A percentile compares a stretch with the other conserved stretches of the same genome.
Conservation (phyloP, 2,888 invertebrate species). For the Nysson spinosus region DNA sequence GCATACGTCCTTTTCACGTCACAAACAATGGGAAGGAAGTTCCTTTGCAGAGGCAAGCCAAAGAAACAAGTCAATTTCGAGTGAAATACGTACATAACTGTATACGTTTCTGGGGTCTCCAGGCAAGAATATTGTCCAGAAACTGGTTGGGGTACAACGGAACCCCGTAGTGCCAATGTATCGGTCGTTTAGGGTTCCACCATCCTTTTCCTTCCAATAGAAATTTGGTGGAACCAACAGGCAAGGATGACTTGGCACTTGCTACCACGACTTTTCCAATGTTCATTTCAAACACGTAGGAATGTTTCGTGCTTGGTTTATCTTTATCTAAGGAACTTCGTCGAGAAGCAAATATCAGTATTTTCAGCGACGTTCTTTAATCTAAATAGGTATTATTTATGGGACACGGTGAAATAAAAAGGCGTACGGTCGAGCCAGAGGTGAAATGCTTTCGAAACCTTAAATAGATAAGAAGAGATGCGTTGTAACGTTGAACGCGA, state of each 20-base stretch:
- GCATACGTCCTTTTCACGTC: conserved; percentile 33
- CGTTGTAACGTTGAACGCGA: conserved; percentile 32
- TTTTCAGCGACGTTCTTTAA: conserved; percentile 1
- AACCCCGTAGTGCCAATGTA: conserved; percentile 50
- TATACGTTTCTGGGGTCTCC: conserved; percentile 29
- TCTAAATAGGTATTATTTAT: conserved; percentile 5
- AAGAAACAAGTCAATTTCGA: conserved; percentile 46
- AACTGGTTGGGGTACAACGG: conserved; percentile 37
- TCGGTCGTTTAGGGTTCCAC: conserved; percentile 33
- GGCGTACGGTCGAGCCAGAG: neutral
- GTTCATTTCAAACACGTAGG: conserved; percentile 28
- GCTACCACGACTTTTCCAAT: conserved; percentile 17
- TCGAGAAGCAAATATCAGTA: neutral
- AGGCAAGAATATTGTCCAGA: conserved; percentile 34
- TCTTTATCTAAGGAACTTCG: conserved; percentile 28
- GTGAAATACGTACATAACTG: conserved; percentile 49
- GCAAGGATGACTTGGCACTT: conserved; percentile 31
- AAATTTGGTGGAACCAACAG: neutral
- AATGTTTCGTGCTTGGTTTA: conserved; percentile 6
- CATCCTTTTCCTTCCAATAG: neutral
- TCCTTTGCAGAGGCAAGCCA: conserved; percentile 19
- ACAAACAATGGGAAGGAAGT: conserved; percentile 58
- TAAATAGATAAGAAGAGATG: conserved; percentile 44
- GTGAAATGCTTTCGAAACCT: conserved; percentile 37
- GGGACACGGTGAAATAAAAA: neutral